Conservation (phyloP, 2,797 vertebrate species). For the Sardinella longiceps region DNA sequence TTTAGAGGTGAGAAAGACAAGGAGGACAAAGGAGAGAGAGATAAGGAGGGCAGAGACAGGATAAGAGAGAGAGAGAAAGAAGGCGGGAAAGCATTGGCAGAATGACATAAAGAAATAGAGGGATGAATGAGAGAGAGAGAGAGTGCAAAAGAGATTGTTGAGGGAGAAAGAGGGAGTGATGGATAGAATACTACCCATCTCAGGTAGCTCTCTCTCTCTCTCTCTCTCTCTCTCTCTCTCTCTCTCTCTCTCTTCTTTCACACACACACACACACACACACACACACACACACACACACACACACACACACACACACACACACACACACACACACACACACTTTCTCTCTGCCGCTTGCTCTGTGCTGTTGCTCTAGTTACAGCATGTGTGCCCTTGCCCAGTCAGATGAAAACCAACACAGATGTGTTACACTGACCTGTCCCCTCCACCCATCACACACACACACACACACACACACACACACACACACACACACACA, state of each 20-base stretch:
- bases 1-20: not conserved
- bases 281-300: too few relatives aligned
- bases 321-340: too few relatives aligned
- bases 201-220: too few relatives aligned
- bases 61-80: not conserved
- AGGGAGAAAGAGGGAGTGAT: not conserved
- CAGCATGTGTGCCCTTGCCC: constrained; percentile 15
- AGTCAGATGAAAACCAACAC: constrained; percentile 38
- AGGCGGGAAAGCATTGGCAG: not conserved
- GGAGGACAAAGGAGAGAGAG: not conserved
- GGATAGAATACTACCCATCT: not conserved
- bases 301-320: too few relatives aligned
- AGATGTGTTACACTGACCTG: constrained; percentile 41
- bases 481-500: too few relatives aligned
- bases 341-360: not conserved
- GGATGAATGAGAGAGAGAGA: not conserved
- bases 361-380: not conserved
- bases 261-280: too few relatives aligned
- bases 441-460: constrained; percentile 25
- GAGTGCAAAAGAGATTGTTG: not conserved
- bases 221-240: not conserved
- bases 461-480: too few relatives aligned
- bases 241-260: not conserved
- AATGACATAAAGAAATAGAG: not conserved
- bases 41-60: not conserved